phyloP scores from a whole-genome alignment of 2,888 invertebrate genomes.

The Hermaeophaga mercurialis region DNA sequence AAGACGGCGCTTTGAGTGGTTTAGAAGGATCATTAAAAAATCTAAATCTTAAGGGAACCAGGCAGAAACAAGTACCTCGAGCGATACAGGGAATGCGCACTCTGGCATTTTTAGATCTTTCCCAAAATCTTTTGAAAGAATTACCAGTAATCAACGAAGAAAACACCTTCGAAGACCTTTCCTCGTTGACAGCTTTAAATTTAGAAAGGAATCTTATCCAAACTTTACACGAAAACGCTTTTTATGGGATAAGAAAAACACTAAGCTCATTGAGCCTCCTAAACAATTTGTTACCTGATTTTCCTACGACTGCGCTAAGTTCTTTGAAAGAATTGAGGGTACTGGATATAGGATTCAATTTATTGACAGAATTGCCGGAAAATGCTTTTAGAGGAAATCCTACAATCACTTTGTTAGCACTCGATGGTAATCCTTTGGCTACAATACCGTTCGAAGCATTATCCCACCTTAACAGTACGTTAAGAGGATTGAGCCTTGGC shows the following conservation, averaged over 20 bases:
- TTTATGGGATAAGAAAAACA: constrained; percentile 78
- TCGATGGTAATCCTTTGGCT: constrained; percentile 88
- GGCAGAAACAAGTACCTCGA: constrained; percentile 78
- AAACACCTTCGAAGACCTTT: constrained; percentile 76
- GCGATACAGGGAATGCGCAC: constrained; percentile 77
- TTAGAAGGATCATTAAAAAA: constrained; percentile 84
- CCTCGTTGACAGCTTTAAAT: constrained; percentile 84
- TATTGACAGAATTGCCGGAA: constrained; percentile 78
- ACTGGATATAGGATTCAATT: constrained; percentile 90
- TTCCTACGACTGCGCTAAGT: constrained; percentile 81
- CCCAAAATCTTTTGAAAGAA: constrained; percentile 85
- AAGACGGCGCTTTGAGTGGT: constrained; percentile 74
- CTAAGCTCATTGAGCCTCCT: constrained; percentile 86
- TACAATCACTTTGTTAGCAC: constrained; percentile 82
- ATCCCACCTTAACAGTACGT: constrained; percentile 76
- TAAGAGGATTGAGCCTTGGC: constrained; percentile 85
- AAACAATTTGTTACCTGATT: constrained; percentile 86
- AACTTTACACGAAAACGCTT: constrained; percentile 75
- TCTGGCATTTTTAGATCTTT: constrained; percentile 86
- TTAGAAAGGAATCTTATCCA: constrained; percentile 88
- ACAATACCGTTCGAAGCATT: constrained; percentile 83
- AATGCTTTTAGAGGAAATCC: constrained; percentile 83
- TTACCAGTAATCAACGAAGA: constrained; percentile 70
- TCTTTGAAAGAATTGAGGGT: constrained; percentile 81
- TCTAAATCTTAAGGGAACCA: constrained; percentile 85